Percentiles rank a stretch among this genome's conserved stretches.
Evolutionary conservation across 1,140 invertebrate species (phyloP).

Genomic region (Leptinotarsa undecemlineata): DNA sequence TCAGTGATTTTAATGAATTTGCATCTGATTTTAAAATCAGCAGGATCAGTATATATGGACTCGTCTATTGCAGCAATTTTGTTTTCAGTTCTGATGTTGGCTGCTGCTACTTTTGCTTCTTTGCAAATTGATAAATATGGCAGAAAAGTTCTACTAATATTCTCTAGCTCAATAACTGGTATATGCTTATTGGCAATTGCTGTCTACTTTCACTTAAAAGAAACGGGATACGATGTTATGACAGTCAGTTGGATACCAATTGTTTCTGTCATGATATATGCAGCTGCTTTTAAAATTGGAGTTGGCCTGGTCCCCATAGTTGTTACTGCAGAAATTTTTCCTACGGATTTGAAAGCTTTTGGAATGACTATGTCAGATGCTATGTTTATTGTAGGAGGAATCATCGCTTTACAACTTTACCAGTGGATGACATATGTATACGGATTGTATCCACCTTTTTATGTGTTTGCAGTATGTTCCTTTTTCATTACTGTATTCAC

Average conservation of each 20-base stretch:
- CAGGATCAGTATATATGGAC: conserved; percentile 45
- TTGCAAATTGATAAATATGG: conserved; percentile 42
- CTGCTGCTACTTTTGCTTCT: conserved; percentile 32
- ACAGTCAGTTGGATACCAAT: conserved; percentile 42
- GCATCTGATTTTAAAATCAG: conserved; percentile 45
- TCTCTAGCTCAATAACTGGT: conserved; percentile 38
- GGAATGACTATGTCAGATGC: conserved; percentile 44
- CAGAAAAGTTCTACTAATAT: conserved; percentile 39
- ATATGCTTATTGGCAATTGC: conserved; percentile 36
- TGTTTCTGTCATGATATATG: conserved; percentile 41
- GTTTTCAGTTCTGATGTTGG: conserved; percentile 42
- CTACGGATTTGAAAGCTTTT: conserved; percentile 61
- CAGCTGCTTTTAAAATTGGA: conserved; percentile 43
- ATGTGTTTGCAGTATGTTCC: conserved; percentile 31
- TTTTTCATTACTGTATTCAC: conserved; percentile 28
- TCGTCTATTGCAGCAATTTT: conserved; percentile 40
- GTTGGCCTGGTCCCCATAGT: conserved; percentile 68
- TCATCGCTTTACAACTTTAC: conserved; percentile 71
- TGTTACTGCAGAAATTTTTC: conserved; percentile 68
- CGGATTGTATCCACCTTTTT: conserved; percentile 38
- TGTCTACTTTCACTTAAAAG: conserved; percentile 45
- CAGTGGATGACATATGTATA: conserved; percentile 22
- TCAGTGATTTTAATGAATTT: conserved; percentile 51
- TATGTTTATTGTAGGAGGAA: conserved; percentile 54
- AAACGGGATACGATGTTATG: conserved; percentile 28